Evolutionary conservation across 2,797 vertebrate species (phyloP).

Genomic region (Cacajao melanocephalus): DNA sequence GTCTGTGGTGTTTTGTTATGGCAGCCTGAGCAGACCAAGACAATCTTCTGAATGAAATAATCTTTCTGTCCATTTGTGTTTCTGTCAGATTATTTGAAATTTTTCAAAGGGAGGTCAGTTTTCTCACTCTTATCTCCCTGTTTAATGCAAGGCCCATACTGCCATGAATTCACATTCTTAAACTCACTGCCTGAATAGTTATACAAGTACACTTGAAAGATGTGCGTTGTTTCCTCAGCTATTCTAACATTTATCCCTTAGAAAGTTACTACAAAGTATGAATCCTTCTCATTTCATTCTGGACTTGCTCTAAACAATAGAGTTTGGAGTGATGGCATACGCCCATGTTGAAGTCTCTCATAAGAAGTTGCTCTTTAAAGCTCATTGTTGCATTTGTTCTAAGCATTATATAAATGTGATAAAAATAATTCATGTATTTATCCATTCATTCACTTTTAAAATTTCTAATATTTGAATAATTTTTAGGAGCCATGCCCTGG

Average conservation of each 20-base stretch:
- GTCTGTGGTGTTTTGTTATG: background rate
- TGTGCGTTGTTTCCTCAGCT: background rate
- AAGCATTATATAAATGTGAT: background rate
- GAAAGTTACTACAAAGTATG: background rate
- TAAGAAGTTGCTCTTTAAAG: background rate
- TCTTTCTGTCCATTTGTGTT: background rate
- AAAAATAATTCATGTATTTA: background rate
- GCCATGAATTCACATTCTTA: background rate
- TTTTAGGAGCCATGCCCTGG: background rate
- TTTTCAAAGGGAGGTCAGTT: background rate
- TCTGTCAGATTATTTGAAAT: background rate
- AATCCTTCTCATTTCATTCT: background rate
- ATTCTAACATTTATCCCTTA: background rate
- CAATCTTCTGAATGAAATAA: background rate
- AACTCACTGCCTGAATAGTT: background rate
- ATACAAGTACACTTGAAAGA: background rate
- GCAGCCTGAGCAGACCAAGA: background rate
- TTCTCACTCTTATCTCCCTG: background rate
- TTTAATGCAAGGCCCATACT: background rate
- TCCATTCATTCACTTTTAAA: background rate
- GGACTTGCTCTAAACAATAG: background rate
- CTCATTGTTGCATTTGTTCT: background rate
- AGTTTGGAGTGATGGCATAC: background rate
- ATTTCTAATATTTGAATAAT: conserved; percentile 17
- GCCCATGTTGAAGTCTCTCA: background rate